phyloP scores from a whole-genome alignment of 1,140 invertebrate genomes.

The Formica exsecta region DNA sequence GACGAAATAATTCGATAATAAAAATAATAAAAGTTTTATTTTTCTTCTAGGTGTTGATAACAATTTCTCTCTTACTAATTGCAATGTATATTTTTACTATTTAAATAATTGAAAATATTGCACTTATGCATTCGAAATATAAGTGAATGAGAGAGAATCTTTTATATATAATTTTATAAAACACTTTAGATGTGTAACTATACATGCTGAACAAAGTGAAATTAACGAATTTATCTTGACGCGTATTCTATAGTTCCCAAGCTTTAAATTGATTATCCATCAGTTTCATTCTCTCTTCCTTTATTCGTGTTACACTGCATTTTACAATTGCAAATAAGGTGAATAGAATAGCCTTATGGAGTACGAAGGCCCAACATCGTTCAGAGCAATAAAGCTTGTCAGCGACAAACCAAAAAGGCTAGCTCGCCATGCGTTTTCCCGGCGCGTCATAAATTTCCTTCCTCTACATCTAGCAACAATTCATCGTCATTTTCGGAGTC shows the following conservation, averaged over 20 bases:
- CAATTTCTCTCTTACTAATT: neutral
- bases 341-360: conserved; percentile 20
- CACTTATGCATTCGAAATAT: neutral
- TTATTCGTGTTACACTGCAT: neutral
- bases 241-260: neutral
- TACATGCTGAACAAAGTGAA: neutral
- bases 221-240: neutral
- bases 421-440: conserved; percentile 28
- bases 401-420: conserved; percentile 50
- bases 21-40: neutral
- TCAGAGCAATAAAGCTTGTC: conserved; percentile 52
- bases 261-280: neutral
- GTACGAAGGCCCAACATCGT: neutral
- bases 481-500: conserved; percentile 62
- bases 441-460: conserved; percentile 55
- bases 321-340: conserved; percentile 53
- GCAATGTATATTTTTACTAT: neutral
- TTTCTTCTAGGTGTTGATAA: neutral
- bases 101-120: conserved; percentile 5
- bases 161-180: neutral
- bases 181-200: neutral
- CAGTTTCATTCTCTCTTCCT: neutral
- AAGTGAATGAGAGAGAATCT: neutral
- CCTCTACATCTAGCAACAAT: conserved; percentile 61
- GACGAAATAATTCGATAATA: conserved; percentile 23